Evolutionary conservation across 2,888 invertebrate genomes (phyloP), one percentile per base, ranked within the genome.

Genomic region (Temnothorax ravouxi): DNA sequence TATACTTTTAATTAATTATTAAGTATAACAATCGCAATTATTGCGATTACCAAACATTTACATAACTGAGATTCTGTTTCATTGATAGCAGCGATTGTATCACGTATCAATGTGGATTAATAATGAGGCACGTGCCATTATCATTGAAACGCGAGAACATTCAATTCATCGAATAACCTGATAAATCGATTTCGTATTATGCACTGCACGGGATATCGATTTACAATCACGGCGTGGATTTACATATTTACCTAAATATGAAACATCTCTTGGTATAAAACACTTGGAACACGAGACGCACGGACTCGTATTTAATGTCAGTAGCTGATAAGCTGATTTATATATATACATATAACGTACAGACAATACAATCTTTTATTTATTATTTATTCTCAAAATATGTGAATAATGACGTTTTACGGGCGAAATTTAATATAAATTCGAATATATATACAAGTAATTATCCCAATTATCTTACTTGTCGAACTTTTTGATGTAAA

Each of bases 221-320:
- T 80, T 72, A 80, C 79, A 59, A 79, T 79, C 56, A 9, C 21
- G 54, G 77, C 59, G 13, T 72, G 79, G 34, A 72, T 25, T 71
- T 77, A 83, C 50, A 72, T 34, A 72, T 34, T 80, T 77, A 83
- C 66, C 47, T 66, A 62, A 67, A 83, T 83, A 83, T 77, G 38
- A 83, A 83, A 77, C 82, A 77, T 83, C 59, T 41, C 29, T 18
- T 9, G 13, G 2, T 56, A 74, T 64, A 56, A 75, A 64, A n/a
- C 18, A 15, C 38, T n/a, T 59, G 5, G 56, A 66, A 83, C 66
- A 50, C n/a, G 66, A 77, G 47, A 66, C 47, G 15, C 8, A 3
- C 8, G 11, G 21, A 18, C 21, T 82, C 82, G 38, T 61, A 25
- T 82, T 82, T 47, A 66, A 44, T 44, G 11, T 56, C 76, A 29